These are phyloP conservation scores for Hydrophis major DNA, from an alignment of 2,797 vertebrate species.

Conservation along the genomic window DNA sequence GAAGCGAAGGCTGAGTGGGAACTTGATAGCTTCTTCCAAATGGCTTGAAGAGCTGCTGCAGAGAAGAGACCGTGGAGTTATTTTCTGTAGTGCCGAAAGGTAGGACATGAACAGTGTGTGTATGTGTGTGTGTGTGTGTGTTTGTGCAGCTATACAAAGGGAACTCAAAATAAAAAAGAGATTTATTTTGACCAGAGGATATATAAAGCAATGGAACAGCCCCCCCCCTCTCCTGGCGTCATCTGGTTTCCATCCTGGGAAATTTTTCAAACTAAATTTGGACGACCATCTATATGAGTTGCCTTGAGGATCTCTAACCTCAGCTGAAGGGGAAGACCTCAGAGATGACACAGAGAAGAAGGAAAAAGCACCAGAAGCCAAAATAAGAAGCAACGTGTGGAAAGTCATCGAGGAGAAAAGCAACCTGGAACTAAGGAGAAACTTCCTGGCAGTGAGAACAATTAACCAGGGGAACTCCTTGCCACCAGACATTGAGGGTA, in stretches of 20 bases:
- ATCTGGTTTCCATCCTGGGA: neutral
- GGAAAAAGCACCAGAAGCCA: no score
- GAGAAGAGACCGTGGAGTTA: neutral
- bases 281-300: neutral
- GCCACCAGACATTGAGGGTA: no score
- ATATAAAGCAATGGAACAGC: neutral
- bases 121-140: no score
- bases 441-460: no score
- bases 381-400: no score
- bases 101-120: neutral
- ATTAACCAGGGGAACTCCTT: no score
- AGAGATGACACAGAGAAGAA: no score
- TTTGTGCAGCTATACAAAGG: neutral
- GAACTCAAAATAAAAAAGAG: neutral
- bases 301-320: neutral
- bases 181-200: neutral
- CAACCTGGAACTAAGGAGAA: no score
- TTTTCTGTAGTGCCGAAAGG: neutral
- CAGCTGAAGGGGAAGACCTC: no score
- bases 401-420: no score
- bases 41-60: neutral
- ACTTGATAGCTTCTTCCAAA: neutral
- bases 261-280: neutral
- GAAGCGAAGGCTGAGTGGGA: neutral
- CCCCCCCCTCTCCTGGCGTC: neutral